These are phyloP conservation scores for Canis aureus DNA, from an alignment of 2,113 vertebrate species.

Conservation along the genomic window DNA sequence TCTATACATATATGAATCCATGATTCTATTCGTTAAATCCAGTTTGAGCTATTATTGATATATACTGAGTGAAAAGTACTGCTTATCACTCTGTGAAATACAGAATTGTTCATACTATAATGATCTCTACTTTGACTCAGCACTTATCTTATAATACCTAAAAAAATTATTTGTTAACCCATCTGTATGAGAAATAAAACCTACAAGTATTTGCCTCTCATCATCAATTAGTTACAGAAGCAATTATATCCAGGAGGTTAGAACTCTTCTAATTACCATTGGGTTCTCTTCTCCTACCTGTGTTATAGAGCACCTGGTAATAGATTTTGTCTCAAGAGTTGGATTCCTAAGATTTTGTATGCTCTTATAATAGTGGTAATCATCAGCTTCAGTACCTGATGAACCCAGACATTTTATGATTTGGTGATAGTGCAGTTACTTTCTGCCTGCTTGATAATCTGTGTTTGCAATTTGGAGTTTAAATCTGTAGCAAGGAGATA, in stretches of 20 bases:
- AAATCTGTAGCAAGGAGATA: not conserved
- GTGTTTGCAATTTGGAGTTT: not conserved
- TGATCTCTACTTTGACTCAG: not conserved
- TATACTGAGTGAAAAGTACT: not conserved
- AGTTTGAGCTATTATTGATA: not conserved
- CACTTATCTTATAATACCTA: conserved; percentile 12
- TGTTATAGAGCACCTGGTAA: not conserved
- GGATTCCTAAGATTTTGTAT: conserved; percentile 11
- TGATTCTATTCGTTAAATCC: not conserved
- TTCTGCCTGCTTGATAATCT: not conserved
- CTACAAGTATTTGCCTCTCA: not conserved
- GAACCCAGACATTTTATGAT: not conserved
- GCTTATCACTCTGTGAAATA: not conserved
- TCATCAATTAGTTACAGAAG: not conserved
- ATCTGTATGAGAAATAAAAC: not conserved
- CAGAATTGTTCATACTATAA: not conserved
- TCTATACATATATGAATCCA: not conserved
- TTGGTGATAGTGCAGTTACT: not conserved
- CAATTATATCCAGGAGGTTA: not conserved
- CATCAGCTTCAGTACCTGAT: not conserved
- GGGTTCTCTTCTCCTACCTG: not conserved
- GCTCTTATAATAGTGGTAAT: not conserved
- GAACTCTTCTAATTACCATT: not conserved
- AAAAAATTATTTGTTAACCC: not conserved
- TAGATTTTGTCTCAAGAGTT: not conserved